Base-by-base conservation (phyloP, 2,797 vertebrate genomes). In the Phrynocephalus vlangalii region DNA sequence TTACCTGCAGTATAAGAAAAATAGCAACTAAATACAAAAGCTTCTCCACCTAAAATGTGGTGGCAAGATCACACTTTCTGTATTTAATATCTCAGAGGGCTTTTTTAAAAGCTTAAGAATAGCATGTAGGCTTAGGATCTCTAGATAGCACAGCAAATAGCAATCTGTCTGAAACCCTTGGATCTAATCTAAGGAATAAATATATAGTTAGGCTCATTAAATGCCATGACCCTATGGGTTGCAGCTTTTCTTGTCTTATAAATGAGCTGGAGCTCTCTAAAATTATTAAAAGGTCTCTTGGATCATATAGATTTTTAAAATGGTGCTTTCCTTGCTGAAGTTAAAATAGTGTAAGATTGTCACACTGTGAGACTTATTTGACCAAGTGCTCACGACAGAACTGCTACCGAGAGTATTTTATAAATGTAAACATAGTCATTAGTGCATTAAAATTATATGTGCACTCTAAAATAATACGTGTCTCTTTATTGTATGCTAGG, bases 391-490 rank as follows among this genome's bases (percentile, higher is more conserved):
- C 60, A 30, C 73, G 16, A 33, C 15, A 33, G 24, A 78, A 89
- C 63, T 6, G 88, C 90, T 91, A 3, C 33, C 83, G 26, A 83
- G 76, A 81, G 6, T 50, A 87, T 82, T 91, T 86, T 83, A 70
- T 89, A 90, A 90, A 90, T 44, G 38, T 87, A 90, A 91, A 85
- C 71, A 87, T 30, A 83, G 24, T 6, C 38, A 70, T 92, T 63
- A 77, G 26, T 85, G 77, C 30, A 76, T 92, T 79, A 89, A 92
- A 94, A 90, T 86, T 68, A 66, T 83, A 71, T 0, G 0, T 73
- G 1, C 15, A 66, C 56, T 89, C 66, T 93, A 75, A 93, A 91
- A 63, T 87, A 91, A 87, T 72, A 83, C 0, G n/a, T 76, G 90
- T 66, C 1, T 90, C 63, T 86, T 86, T 10, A 75, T 85, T 90